Evolutionary conservation across 2,888 invertebrate genomes (phyloP).

Genomic region (Epiblema foenella): DNA sequence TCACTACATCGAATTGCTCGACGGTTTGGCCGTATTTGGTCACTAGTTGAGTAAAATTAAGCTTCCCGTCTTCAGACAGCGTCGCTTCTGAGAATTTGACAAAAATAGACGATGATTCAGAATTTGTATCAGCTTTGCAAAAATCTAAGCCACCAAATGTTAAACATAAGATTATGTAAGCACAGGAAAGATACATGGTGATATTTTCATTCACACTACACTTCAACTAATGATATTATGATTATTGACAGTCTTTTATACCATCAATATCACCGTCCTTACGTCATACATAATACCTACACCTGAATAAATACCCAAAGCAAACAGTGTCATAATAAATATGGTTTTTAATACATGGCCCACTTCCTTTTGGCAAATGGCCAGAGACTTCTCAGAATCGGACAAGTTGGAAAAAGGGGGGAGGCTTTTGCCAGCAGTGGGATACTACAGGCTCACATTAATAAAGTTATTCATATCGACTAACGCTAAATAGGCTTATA

Average conservation of each 20-base stretch:
- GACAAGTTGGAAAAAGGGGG: no score
- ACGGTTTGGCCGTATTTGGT: constrained; percentile 14
- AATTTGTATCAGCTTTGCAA: not conserved
- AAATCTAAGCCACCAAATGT: not conserved
- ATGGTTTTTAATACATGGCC: no score
- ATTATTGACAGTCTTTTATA: not conserved
- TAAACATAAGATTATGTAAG: not conserved
- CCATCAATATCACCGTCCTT: not conserved
- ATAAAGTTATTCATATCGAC: no score
- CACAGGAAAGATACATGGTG: not conserved
- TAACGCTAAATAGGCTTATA: no score
- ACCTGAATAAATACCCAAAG: not conserved
- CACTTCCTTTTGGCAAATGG: no score
- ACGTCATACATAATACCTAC: not conserved
- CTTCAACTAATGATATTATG: no score
- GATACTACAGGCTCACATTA: no score
- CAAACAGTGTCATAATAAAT: not conserved
- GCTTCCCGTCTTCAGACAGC: constrained; percentile 13
- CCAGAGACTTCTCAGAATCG: no score
- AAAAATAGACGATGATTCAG: not conserved
- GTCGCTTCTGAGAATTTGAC: constrained; percentile 2
- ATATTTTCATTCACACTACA: not conserved
- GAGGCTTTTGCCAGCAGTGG: no score
- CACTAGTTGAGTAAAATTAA: constrained; percentile 5
- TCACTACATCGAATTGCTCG: constrained; percentile 54